Evolutionary conservation across 2,113 vertebrate species (phyloP), one percentile per base, ranked within the genome.

Genomic region (Daubentonia madagascariensis): DNA sequence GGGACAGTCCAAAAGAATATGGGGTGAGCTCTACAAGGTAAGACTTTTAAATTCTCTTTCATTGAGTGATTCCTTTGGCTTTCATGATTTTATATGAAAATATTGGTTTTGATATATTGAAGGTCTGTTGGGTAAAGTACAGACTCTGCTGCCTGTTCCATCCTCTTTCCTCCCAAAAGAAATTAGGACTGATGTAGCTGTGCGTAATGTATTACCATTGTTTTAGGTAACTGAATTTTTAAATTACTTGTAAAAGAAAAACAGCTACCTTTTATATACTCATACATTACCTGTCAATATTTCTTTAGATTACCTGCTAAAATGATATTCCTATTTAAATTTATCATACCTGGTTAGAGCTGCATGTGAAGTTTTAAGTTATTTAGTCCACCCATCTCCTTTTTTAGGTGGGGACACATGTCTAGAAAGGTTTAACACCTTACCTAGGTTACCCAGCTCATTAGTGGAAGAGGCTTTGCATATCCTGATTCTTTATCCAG

Each of bases 11-110:
- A 99, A 98, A 97, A 99, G 99, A 98, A 99, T 99, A 98, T 99
- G 99, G 99, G 99, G 99, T 70, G 99, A 99, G 93, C 99, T 99
- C 50, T 99, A 99, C 97, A 99, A 99, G 99, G 99, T 99, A 98
- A 95, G 95, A 52, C 52, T 89, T 20, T 25, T 11, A 45, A 14
- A 18, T 61, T 59, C 75, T 85, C n/a, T 78, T 11, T 94, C 35
- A 6, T 32, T 54, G 84, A 68, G 25, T 23, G 28, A 20, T 67
- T 91, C 32, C 54, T 94, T 84, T 91, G 0, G 4, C 18, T 90
- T 50, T 65, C 18, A 40, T 50, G 20, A 10, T 52, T 50, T 86
- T 84, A 1, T 16, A 1, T 5, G 52, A 57, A 83, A n/a, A 85
- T 54, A 52, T 5, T 4, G 20, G 75, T 63, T 43, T 67, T 73